These are phyloP conservation scores for Macroteleia sp. DNA, from an alignment of 2,888 invertebrate species.

Conservation along the genomic window DNA sequence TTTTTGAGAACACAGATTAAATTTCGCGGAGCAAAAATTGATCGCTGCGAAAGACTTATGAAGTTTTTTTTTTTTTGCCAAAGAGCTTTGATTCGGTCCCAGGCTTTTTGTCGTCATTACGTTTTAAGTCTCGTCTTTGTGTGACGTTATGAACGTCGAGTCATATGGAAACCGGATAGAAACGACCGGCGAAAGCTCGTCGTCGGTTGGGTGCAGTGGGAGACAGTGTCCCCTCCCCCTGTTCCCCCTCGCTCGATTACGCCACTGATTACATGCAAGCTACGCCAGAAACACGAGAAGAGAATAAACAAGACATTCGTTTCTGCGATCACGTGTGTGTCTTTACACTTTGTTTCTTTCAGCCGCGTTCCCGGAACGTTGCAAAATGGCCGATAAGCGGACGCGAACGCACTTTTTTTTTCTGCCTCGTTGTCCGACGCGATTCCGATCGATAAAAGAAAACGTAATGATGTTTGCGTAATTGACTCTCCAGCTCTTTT, in stretches of 20 bases:
- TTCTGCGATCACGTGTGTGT: constrained; percentile 50
- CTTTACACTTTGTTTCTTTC: constrained; percentile 46
- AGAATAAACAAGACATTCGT: constrained; percentile 52
- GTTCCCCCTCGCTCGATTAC: constrained; percentile 28
- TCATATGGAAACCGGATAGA: background rate
- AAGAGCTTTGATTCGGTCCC: constrained; percentile 1
- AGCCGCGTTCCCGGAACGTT: constrained; percentile 32
- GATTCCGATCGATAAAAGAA: constrained; percentile 19
- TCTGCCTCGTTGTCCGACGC: background rate
- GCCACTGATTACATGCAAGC: constrained; percentile 55
- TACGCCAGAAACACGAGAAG: constrained; percentile 48
- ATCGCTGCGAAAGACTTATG: too few species aligned
- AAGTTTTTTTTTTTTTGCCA: too few species aligned
- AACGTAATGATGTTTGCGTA: constrained; percentile 14
- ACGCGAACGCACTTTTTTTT: constrained; percentile 17
- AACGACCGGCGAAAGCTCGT: constrained; percentile 30
- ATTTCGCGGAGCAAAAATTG: too few species aligned
- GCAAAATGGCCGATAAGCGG: constrained; percentile 42
- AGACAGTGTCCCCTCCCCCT: constrained; percentile 3
- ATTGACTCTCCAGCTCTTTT: too few species aligned
- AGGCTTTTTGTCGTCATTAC: constrained; percentile 3
- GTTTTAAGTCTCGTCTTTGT: constrained; percentile 11
- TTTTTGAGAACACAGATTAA: too few species aligned
- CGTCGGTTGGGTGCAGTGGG: constrained; percentile 1
- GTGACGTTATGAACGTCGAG: background rate